Conservation (phyloP, 2,888 invertebrate species). For the Agrotis puta region DNA sequence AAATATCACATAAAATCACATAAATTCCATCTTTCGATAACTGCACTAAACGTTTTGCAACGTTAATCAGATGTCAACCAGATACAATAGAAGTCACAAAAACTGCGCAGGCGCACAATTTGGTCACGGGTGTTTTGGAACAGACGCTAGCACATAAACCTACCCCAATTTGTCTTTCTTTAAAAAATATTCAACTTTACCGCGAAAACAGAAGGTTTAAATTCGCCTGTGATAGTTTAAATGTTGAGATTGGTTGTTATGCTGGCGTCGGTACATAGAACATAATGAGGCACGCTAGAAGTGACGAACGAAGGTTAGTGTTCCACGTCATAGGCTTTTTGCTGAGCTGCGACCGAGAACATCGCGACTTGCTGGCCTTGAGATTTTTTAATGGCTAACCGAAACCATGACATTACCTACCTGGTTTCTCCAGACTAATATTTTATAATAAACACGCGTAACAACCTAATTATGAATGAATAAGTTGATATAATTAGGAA, state of each 20-base stretch:
- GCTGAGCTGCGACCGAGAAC: constrained; percentile 41
- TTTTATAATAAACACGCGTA: constrained; percentile 2
- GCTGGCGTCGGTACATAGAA: constrained; percentile 1
- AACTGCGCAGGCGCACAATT: constrained; percentile 13
- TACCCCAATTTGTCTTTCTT: no score
- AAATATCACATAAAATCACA: no score
- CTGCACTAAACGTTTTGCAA: constrained; percentile 1
- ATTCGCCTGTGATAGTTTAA: no score
- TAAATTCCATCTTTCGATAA: no score
- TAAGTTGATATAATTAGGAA: background rate
- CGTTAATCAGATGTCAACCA: constrained; percentile 1
- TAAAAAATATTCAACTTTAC: no score
- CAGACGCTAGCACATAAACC: no score
- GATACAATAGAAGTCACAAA: constrained; percentile 2
- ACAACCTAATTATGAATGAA: background rate
- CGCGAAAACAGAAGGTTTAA: no score
- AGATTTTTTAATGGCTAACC: constrained; percentile 38
- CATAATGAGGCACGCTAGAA: constrained; percentile 38
- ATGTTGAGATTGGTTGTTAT: no score
- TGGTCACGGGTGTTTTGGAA: background rate
- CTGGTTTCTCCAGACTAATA: constrained; percentile 37
- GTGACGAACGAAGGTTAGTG: constrained; percentile 47
- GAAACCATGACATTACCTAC: constrained; percentile 30
- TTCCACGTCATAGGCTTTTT: constrained; percentile 62
- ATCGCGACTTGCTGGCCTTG: constrained; percentile 58